Evolutionary conservation across 2,888 invertebrate genomes (phyloP).

Genomic region (Aquatica leii): DNA sequence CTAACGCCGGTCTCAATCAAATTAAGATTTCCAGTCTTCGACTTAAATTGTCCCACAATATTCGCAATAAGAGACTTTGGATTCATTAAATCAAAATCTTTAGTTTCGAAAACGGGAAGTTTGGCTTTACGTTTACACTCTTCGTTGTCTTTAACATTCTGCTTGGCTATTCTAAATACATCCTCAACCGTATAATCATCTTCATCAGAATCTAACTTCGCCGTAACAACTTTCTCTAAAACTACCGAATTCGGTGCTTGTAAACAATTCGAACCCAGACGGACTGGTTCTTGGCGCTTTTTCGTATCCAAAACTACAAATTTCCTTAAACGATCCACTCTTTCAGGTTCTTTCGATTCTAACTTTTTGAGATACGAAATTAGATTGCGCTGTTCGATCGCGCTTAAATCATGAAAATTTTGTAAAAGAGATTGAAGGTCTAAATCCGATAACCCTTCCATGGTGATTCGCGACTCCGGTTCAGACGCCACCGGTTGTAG

Average conservation of each 20-base stretch:
- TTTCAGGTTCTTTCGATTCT: conserved; percentile 76
- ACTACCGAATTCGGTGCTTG: conserved; percentile 64
- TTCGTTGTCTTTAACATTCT: conserved; percentile 74
- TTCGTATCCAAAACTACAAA: conserved; percentile 71
- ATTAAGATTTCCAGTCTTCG: conserved; percentile 15
- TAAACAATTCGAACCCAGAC: conserved; percentile 51
- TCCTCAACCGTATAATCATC: conserved; percentile 88
- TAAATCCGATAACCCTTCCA: conserved; percentile 81
- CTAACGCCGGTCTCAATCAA: conserved; percentile 19
- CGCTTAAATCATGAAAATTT: conserved; percentile 81
- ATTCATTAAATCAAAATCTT: conserved; percentile 62
- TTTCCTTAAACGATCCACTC: conserved; percentile 80
- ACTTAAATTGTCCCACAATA: conserved; percentile 63
- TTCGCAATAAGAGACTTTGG: conserved; percentile 71
- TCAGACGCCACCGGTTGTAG: conserved; percentile 29
- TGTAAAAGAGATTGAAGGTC: conserved; percentile 82
- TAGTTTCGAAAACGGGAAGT: conserved; percentile 50
- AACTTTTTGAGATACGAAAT: conserved; percentile 84
- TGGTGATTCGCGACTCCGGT: conserved; percentile 50
- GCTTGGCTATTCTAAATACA: conserved; percentile 78
- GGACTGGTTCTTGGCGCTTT: conserved; percentile 32
- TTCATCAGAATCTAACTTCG: conserved; percentile 69
- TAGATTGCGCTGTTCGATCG: conserved; percentile 83
- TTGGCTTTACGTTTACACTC: conserved; percentile 56
- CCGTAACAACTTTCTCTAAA: conserved; percentile 56